Evolutionary conservation across 2,113 vertebrate species (phyloP), one percentile per base, ranked within the genome.

Genomic region (Ranitomeya variabilis): DNA sequence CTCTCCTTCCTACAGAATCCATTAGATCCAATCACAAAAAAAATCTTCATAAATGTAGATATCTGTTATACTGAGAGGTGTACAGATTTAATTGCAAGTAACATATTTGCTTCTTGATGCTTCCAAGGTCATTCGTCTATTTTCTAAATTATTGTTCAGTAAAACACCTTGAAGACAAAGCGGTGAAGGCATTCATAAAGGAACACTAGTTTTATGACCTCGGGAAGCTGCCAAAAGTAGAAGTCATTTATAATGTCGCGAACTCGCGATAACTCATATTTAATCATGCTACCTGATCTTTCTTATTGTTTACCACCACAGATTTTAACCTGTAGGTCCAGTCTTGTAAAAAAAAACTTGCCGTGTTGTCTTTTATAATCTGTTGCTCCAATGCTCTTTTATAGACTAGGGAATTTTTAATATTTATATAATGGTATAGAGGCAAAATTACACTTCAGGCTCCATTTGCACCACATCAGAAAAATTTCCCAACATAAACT

Each of bases 221-320:
- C 16, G 11, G 66, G 60, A 6, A 12, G 60, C 18, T 62, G 60
- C 80, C 59, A 64, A n/a, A 18, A 82, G 62, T 37, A 3, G 16
- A 82, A 66, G 59, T 11, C 31, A 18, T 64, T 18, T 51, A 21
- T 64, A 51, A 66, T 82, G 12, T 5, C 5, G 18, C n/a, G n/a
- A n/a, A n/a, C n/a, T n/a, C n/a, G n/a, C 37, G 21, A 82, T 51
- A 82, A 66, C 31, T 82, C 37, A 82, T 19, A 82, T 51, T 18
- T 64, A 66, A 82, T 82, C n/a, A 51, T 1, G 18, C 23, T 64
- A 31, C 37, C n/a, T 64, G 18, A 82, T 80, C 59, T 51, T 31
- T 6, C 10, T 66, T 37, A 66, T 21, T 82, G 59, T 37, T 59
- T 80, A 80, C 55, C 26, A 21, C 78, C 13, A 12, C 2, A 26